phyloP scores from a whole-genome alignment of 2,113 vertebrate genomes.

The Shinisaurus crocodilurus region DNA sequence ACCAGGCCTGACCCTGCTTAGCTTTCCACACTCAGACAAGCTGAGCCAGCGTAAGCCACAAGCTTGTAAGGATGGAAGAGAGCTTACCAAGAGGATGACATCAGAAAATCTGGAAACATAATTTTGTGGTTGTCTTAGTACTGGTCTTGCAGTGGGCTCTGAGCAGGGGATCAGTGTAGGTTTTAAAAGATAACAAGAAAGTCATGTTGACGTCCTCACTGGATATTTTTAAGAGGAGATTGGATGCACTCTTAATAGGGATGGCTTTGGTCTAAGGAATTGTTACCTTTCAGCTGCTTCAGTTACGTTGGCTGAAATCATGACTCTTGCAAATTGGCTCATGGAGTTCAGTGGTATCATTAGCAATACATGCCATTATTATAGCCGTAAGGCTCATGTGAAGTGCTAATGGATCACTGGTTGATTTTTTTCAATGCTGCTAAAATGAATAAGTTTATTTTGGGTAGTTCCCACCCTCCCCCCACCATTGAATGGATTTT shows the following conservation, averaged over 20 bases:
- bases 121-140: not conserved
- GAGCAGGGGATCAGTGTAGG: not conserved
- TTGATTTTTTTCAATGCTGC: not conserved
- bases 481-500: not conserved
- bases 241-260: not conserved
- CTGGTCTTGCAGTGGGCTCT: not conserved
- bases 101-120: slow-evolving; percentile 1
- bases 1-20: too few relatives aligned
- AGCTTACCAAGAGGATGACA: not conserved
- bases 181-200: not conserved
- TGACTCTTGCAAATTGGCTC: not conserved
- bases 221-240: not conserved
- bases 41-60: too few relatives aligned
- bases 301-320: not conserved
- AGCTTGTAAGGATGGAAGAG: not conserved
- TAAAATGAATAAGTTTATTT: not conserved
- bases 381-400: not conserved
- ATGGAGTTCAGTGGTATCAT: not conserved
- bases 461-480: not conserved
- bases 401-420: not conserved
- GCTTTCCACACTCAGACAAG: too few relatives aligned
- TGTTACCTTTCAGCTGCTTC: not conserved
- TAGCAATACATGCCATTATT: not conserved
- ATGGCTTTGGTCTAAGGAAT: not conserved
- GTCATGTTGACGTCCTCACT: not conserved